Evolutionary conservation across 2,888 invertebrate species (phyloP), one percentile per base, ranked within the genome.

Genomic region (Pyrgus malvae): DNA sequence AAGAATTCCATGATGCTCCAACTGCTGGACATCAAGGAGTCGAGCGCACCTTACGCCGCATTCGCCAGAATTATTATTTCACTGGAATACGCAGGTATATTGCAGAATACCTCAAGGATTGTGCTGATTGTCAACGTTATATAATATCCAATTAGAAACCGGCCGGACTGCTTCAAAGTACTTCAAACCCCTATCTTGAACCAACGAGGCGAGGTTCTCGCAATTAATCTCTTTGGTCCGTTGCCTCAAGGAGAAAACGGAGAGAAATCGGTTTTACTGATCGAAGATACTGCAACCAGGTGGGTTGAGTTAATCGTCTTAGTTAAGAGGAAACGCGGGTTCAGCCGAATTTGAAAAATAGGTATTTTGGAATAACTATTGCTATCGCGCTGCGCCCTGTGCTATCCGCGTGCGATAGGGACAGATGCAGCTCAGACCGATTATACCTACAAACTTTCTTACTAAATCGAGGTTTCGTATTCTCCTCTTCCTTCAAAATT

Each of bases 181-280:
- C 44, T 53, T 2, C 60, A 60, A 16, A 58, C 58, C 1, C 50
- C 58, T 5, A 29, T 56, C 1, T 23, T 35, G 0, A 16, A 42
- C 7, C 60, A 53, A 25, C 25, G 55, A 4, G 27, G 41, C n/a
- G 59, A 62, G 27, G 60, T 64, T 3, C 16, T 67, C 0, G 65
- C 66, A 1, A 58, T 67, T 1, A 64, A 69, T 37, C 41, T 65
- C 0, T 68, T 67, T 33, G 65, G 64, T 2, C 68, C 64, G 1
- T 46, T 65, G 0, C 62, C 66, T 3, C 57, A 53, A 29, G 58
- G 59, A 1, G 40, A 45, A 0, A 19, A 42, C 3, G 63, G 65
- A 0, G 56, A 65, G 23, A n/a, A n/a, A n/a, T n/a, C n/a, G n/a
- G n/a, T n/a, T n/a, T n/a, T n/a, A n/a, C n/a, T n/a, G n/a, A 12